Conservation (phyloP, 1,140 invertebrate species). For the Eubasilissa regina region DNA sequence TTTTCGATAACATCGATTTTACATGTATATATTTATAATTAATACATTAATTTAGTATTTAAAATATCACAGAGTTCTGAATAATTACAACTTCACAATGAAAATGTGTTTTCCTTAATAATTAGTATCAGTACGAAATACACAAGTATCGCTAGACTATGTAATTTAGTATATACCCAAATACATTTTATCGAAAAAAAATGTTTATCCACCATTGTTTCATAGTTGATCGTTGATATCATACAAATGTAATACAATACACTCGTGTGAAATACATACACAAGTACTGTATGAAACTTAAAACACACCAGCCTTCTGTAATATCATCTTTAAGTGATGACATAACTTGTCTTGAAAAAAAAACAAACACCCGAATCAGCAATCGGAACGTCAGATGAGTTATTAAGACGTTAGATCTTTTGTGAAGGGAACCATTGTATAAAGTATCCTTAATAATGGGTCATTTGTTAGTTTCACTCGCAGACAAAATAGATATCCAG, state of each 20-base stretch:
- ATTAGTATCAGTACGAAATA: no score
- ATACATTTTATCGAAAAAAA: no score
- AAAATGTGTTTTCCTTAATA: no score
- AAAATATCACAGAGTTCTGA: no score
- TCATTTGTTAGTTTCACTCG: constrained; percentile 61
- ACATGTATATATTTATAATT: no score
- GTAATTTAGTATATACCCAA: no score
- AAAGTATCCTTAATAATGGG: constrained; percentile 60
- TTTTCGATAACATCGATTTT: no score
- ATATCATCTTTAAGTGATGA: constrained; percentile 26
- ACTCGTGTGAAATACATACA: not conserved
- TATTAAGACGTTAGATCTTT: constrained; percentile 57
- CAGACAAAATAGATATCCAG: constrained; percentile 51
- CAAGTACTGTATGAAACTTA: constrained; percentile 10
- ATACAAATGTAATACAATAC: not conserved
- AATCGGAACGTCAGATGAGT: constrained; percentile 56
- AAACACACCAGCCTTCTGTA: constrained; percentile 17
- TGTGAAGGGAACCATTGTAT: constrained; percentile 51
- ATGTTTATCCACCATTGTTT: not conserved
- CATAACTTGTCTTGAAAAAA: constrained; percentile 36
- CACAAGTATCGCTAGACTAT: no score
- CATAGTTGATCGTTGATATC: not conserved
- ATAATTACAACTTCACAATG: no score
- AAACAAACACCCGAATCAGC: constrained; percentile 33
- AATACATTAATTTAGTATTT: no score